Conservation (phyloP, 2,113 vertebrate species). For the Chaetops frenatus region DNA sequence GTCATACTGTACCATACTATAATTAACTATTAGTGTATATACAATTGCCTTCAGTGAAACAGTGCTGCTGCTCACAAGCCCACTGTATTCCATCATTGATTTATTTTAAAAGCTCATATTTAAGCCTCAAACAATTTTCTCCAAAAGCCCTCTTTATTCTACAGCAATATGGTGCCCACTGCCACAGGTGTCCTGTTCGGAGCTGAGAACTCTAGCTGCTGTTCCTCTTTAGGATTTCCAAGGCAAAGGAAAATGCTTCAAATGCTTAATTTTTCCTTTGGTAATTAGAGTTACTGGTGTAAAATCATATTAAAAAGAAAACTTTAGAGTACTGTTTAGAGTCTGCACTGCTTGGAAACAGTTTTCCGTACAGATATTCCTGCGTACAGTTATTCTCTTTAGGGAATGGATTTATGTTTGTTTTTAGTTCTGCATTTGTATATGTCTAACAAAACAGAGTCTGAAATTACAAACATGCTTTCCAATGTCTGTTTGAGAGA, state of each 20-base stretch:
- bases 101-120: neutral
- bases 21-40: neutral
- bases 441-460: neutral
- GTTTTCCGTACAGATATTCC: neutral
- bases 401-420: neutral
- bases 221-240: neutral
- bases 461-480: constrained; percentile 1
- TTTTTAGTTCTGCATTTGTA: neutral
- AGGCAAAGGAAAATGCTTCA: neutral
- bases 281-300: neutral
- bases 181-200: neutral
- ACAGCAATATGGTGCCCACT: neutral
- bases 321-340: neutral
- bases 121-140: neutral
- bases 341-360: neutral
- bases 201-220: neutral
- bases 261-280: neutral
- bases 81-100: neutral
- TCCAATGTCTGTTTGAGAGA: neutral
- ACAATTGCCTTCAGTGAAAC: neutral
- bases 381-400: neutral
- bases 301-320: neutral
- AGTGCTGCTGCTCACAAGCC: neutral
- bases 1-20: neutral
- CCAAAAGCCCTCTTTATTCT: neutral